Evolutionary conservation across 1,140 invertebrate species (phyloP).

Genomic region (Xylocopa sonorina): DNA sequence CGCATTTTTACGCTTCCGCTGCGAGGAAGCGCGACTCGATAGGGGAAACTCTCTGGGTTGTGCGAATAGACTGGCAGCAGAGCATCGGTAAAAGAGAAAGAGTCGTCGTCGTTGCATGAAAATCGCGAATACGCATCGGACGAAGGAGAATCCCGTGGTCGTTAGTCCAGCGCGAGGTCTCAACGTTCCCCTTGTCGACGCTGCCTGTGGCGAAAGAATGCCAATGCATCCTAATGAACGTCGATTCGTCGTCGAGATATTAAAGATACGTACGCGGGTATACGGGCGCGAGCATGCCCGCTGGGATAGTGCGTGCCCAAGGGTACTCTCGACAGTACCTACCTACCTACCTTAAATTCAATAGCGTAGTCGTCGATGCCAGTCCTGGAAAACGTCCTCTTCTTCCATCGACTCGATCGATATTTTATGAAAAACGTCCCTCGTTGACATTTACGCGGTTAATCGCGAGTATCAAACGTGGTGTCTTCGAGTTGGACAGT

Average conservation of each 20-base stretch:
- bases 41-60: neutral
- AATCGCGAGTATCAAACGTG: no score
- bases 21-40: neutral
- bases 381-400: neutral
- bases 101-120: neutral
- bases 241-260: slow-evolving; percentile 62
- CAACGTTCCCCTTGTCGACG: slow-evolving; percentile 30
- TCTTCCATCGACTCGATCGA: slow-evolving; percentile 26
- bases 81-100: no score
- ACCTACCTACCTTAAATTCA: slow-evolving; percentile 55
- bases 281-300: slow-evolving; percentile 11
- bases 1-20: no score
- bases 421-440: slow-evolving; percentile 20
- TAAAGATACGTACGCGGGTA: slow-evolving; percentile 51
- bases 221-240: slow-evolving; percentile 66
- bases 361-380: slow-evolving; percentile 27
- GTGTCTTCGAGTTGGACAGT: no score
- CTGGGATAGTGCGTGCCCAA: neutral
- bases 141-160: slow-evolving; percentile 28
- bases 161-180: slow-evolving; percentile 45
- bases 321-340: neutral
- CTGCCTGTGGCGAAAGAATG: slow-evolving; percentile 51
- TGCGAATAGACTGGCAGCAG: neutral
- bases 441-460: no score
- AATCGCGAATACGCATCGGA: slow-evolving; percentile 34